Evolutionary conservation across 1,140 invertebrate species (phyloP), one percentile per base, ranked within the genome.

Genomic region (Idris sp.): DNA sequence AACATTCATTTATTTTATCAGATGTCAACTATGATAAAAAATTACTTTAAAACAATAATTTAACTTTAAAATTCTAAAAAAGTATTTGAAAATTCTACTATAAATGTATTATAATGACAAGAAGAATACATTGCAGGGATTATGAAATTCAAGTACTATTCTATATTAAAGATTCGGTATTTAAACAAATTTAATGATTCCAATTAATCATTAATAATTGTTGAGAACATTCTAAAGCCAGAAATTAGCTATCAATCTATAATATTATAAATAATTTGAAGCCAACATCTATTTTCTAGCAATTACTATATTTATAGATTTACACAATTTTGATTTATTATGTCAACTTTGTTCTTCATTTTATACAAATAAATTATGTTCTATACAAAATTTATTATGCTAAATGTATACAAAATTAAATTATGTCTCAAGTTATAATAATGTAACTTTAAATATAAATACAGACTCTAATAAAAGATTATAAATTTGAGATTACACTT

Each of bases 401-500:
- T 44, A n/a, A n/a, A 10, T 28, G 11, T 16, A 14, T 22, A 22
- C 19, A 22, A 22, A 22, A 22, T 22, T 22, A 22, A 6, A 22
- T 22, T 6, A 22, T 22, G 6, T 6, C 6, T 22, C 19, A 22
- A 22, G 19, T 22, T 6, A 2, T 2, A 22, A 22, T 22, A 6
- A 22, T 6, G 19, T 25, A 6, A 9, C 3, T 30, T 30, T 30
- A 30, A 6, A 30, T 30, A n/a, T 30, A 41, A 19, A 41, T 40
- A 30, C 5, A 54, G 15, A 26, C 19, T 19, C 18, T 25, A 30
- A 31, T 30, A 35, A 43, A n/a, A 16, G 85, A 28, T 79, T 84
- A 86, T 28, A 86, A 76, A 76, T 86, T 87, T 5, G 86, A 88
- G 76, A 88, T 87, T 22, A 88, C 86, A 61, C 86, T 88, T 15